phyloP scores from a whole-genome alignment of 35 echinoderm and acorn worm genomes.

The Diadema setosum region DNA sequence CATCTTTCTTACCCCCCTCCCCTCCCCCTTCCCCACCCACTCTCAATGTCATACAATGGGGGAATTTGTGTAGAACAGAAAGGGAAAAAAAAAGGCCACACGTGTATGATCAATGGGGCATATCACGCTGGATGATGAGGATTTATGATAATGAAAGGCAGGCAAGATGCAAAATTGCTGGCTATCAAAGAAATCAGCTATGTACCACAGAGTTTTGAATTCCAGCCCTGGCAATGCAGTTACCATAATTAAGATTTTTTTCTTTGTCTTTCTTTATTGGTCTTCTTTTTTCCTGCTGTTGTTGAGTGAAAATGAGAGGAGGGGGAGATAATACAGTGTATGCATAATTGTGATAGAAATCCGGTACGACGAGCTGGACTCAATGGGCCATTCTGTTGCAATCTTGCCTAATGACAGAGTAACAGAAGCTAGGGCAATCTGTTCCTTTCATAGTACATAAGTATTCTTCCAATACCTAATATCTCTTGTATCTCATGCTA shows the following conservation, averaged over 20 bases:
- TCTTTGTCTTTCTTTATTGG: neutral
- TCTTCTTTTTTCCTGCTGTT: neutral
- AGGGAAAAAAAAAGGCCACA: neutral
- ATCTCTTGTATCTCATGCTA: too few relatives aligned
- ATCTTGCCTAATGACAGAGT: too few relatives aligned
- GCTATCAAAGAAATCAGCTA: neutral
- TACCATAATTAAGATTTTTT: neutral
- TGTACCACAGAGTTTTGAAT: neutral
- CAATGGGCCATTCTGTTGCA: too few relatives aligned
- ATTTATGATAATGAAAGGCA: slow-evolving; percentile 1
- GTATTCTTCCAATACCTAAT: too few relatives aligned
- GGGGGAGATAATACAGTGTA: neutral
- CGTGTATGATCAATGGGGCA: neutral
- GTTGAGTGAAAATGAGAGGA: neutral
- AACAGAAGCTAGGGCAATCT: too few relatives aligned
- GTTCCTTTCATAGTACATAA: too few relatives aligned
- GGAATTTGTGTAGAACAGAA: neutral
- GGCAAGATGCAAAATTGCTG: neutral
- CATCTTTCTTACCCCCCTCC: too few relatives aligned
- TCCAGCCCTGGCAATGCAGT: neutral
- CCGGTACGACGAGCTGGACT: too few relatives aligned
- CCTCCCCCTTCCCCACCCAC: neutral
- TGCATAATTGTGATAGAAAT: neutral
- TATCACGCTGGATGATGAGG: neutral
- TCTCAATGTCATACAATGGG: neutral